Evolutionary conservation across 1,140 invertebrate genomes (phyloP).

Genomic region (Coptotermes formosanus): DNA sequence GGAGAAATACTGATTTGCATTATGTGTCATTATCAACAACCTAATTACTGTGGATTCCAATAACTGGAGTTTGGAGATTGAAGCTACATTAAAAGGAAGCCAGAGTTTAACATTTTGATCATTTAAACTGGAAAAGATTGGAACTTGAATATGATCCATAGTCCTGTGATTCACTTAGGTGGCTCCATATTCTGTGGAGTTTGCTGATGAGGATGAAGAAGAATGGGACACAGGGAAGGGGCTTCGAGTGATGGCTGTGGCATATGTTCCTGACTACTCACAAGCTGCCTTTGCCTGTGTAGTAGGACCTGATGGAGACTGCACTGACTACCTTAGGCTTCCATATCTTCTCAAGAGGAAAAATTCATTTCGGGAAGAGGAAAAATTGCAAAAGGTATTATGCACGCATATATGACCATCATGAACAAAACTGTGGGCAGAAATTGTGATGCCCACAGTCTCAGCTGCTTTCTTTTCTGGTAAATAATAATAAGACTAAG

Average conservation of each 20-base stretch:
- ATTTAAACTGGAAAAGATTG: too few relatives aligned
- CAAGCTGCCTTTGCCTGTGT: conserved; percentile 88
- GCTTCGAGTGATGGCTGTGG: conserved; percentile 81
- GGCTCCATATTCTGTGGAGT: conserved; percentile 78
- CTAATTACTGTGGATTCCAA: too few relatives aligned
- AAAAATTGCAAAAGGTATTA: conserved; percentile 66
- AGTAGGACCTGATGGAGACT: conserved; percentile 85
- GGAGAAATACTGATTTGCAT: too few relatives aligned
- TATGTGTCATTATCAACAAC: too few relatives aligned
- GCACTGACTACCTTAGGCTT: conserved; percentile 85
- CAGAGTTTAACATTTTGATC: too few relatives aligned
- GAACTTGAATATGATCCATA: neutral
- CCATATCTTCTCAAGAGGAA: conserved; percentile 81
- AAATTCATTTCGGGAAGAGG: conserved; percentile 69
- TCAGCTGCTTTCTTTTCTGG: too few relatives aligned
- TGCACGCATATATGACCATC: neutral
- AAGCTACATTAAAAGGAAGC: too few relatives aligned
- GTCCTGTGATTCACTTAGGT: conserved; percentile 46
- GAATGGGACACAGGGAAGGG: conserved; percentile 87
- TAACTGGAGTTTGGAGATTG: too few relatives aligned
- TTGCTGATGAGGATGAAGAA: conserved; percentile 84
- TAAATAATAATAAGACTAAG: too few relatives aligned
- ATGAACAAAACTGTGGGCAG: too few relatives aligned
- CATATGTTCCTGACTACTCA: conserved; percentile 82
- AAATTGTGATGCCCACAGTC: too few relatives aligned